Base-by-base conservation (phyloP, 2,113 vertebrate genomes). In the Equus quagga region DNA sequence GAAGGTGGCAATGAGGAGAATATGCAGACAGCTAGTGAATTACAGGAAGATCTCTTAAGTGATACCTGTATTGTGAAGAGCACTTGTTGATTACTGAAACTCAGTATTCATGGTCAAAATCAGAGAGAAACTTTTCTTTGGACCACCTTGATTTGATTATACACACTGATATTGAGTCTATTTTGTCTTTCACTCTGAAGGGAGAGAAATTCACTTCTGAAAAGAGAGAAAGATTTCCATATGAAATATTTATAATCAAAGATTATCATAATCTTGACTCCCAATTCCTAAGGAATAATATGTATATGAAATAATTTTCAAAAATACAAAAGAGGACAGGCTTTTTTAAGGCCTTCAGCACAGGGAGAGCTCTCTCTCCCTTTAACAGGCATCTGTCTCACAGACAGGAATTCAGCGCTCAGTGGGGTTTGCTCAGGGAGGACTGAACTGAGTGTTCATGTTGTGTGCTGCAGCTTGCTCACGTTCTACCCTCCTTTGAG, bases 1-100 rank as follows among this genome's bases (percentile, higher is more conserved):
- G 89, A 94, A 94, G 79, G 24, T 60, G 15, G 92, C 95, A 51
- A 76, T 98, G 83, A 96, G 51, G 8, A 97, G 76, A 62, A 28
- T 90, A 12, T 90, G 84, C 31, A 94, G 31, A 70, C 75, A 94
- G 23, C 19, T 97, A 41, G 9, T 95, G 69, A 75, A 28, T 51
- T 89, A 85, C 23, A 64, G 65, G 23, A 94, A 75, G 23, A 96
- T 79, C 31, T 96, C 80, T 60, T 94, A 83, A 92, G 4, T 36
- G 6, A 5, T 19, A 15, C 3, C 6, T 19, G 7, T 26, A n/a
- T n/a, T 89, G 21, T 88, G 13, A 80, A 58, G 23, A 75, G 6
- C 8, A 5, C 15, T 92, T 49, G 56, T 46, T 54, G 31, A 75
- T n/a, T 4, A 60, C 1, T 44, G 23, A 33, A 56, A 14, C 56